Conservation (phyloP, 1,140 invertebrate genomes). For the Melanaphis sacchari region DNA sequence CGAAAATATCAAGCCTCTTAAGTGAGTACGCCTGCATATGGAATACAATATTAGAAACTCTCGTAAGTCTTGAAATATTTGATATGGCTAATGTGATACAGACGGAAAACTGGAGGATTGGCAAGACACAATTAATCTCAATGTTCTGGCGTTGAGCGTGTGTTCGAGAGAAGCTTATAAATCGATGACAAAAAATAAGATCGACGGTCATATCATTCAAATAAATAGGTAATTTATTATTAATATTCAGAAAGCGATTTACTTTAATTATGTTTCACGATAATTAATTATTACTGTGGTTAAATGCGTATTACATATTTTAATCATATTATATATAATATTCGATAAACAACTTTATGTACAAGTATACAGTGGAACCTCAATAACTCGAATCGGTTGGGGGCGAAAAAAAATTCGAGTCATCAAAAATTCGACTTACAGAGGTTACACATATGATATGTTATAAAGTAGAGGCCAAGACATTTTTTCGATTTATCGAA, state of each 20-base stretch:
- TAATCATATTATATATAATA: too few species aligned
- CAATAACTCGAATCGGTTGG: too few species aligned
- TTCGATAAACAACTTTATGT: too few species aligned
- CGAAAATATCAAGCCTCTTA: slow-evolving; percentile 37
- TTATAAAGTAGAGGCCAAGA: too few species aligned
- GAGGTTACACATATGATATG: too few species aligned
- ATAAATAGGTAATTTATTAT: slow-evolving; percentile 69
- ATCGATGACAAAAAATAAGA: slow-evolving; percentile 65
- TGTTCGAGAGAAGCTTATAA: slow-evolving; percentile 68
- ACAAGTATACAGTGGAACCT: too few species aligned
- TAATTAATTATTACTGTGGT: not conserved
- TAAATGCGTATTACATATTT: too few species aligned
- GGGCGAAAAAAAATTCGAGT: too few species aligned
- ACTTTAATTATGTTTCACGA: not conserved
- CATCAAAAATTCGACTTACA: too few species aligned
- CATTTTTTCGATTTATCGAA: too few species aligned
- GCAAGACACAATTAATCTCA: slow-evolving; percentile 68
- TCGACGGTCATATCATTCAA: slow-evolving; percentile 73
- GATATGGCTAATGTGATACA: slow-evolving; percentile 16
- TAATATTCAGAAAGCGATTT: not conserved
- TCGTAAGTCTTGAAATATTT: not conserved
- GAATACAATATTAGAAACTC: not conserved
- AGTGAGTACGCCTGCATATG: not conserved
- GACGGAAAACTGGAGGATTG: slow-evolving; percentile 64
- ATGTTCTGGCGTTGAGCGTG: slow-evolving; percentile 69